phyloP scores from a whole-genome alignment of 2,888 invertebrate species.

The Cephus sareptanus region DNA sequence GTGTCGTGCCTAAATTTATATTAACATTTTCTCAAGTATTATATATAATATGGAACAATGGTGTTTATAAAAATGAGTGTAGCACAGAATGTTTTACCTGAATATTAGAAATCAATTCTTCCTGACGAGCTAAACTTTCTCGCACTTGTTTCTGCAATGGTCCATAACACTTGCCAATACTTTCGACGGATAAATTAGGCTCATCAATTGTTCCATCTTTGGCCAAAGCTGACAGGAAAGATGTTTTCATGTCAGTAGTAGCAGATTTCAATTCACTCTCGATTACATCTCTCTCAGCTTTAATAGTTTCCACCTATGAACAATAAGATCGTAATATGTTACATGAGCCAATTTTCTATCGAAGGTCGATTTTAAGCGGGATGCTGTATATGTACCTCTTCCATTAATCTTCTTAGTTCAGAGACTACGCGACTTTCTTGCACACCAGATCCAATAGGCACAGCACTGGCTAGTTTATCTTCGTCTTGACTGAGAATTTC shows the following conservation, averaged over 20 bases:
- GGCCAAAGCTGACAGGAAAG: constrained; percentile 80
- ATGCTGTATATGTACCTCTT: constrained; percentile 68
- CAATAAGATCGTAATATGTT: constrained; percentile 46
- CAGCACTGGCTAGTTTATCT: constrained; percentile 75
- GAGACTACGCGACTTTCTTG: constrained; percentile 73
- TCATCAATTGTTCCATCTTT: constrained; percentile 85
- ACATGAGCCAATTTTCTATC: constrained; percentile 39
- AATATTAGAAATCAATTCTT: constrained; percentile 75
- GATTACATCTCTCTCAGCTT: constrained; percentile 89
- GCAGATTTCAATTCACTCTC: constrained; percentile 87
- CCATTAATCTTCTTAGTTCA: constrained; percentile 82
- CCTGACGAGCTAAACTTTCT: constrained; percentile 80
- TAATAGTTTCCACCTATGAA: constrained; percentile 80
- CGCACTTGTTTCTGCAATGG: constrained; percentile 83
- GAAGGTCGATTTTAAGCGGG: background rate
- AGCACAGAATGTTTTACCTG: constrained; percentile 66
- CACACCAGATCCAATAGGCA: constrained; percentile 75
- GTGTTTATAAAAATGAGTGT: constrained; percentile 4
- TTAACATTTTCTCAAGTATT: background rate
- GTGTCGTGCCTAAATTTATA: constrained; percentile 61
- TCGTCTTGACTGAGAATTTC: constrained; percentile 83
- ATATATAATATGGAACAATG: background rate
- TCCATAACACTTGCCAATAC: constrained; percentile 79
- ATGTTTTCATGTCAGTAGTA: constrained; percentile 83
- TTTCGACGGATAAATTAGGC: constrained; percentile 77